These are phyloP conservation scores for Xiphias gladius DNA, from an alignment of 2,113 vertebrate genomes.

Conservation along the genomic window DNA sequence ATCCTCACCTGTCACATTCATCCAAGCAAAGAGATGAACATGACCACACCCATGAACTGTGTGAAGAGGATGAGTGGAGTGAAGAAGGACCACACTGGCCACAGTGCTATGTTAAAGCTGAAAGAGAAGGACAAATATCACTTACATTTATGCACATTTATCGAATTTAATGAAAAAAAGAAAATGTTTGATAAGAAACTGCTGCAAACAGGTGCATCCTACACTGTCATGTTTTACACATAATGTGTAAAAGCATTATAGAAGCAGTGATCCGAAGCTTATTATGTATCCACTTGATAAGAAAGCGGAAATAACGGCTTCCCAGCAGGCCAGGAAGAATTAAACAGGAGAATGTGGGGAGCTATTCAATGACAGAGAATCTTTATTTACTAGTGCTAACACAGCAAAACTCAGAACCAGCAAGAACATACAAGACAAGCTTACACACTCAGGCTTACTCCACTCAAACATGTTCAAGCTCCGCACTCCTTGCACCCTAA, in stretches of 20 bases:
- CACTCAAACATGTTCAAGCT: not conserved
- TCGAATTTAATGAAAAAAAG: not conserved
- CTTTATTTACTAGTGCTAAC: too few relatives aligned
- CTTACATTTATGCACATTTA: not conserved
- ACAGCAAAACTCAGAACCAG: too few relatives aligned
- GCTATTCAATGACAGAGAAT: not conserved
- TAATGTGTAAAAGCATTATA: too few relatives aligned
- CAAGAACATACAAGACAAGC: not conserved
- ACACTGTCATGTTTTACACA: not conserved
- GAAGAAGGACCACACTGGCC: conserved; percentile 94
- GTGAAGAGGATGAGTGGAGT: conserved; percentile 94
- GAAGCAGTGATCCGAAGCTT: not conserved
- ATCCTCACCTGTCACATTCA: conserved; percentile 84
- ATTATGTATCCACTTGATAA: not conserved
- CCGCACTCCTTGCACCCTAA: too few relatives aligned
- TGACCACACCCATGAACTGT: conserved; percentile 97
- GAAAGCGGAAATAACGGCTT: not conserved
- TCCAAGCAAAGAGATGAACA: conserved; percentile 94
- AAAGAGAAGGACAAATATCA: conserved; percentile 49
- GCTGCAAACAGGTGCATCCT: not conserved
- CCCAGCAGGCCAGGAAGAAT: not conserved
- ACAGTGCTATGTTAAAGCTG: conserved; percentile 95
- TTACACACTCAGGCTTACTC: too few relatives aligned
- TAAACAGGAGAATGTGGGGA: not conserved
- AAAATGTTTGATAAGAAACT: not conserved